Evolutionary conservation across 2,797 vertebrate species (phyloP), one percentile per base, ranked within the genome.

Genomic region (Neoniphon sammara): DNA sequence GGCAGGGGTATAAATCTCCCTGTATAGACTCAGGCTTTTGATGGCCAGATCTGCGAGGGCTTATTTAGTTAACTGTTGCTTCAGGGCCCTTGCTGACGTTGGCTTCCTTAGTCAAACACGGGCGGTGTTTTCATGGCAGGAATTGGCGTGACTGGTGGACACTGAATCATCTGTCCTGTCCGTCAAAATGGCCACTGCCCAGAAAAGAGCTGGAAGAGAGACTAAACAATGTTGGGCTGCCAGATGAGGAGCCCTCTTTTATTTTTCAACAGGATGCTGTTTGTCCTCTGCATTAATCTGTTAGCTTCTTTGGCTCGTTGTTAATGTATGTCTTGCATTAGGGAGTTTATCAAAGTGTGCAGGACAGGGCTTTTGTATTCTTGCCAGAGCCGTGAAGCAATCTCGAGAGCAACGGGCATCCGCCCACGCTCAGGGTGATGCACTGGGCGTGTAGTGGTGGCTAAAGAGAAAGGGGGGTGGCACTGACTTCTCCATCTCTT

Each of bases 51-150:
- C 76, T 70, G 81, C 70, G 69, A 62, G 61, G 73, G 87, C 81
- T 91, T 91, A 88, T 93, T 91, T 92, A 88, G 81, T 83, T 78
- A 89, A 86, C 88, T 77, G 82, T 69, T 84, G 78, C 83, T 82
- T 76, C 57, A 12, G 77, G 75, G 74, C 44, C 73, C 76, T 64
- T 73, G 72, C 71, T 87, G 74, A 91, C 80, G 71, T 69, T 76
- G 71, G 72, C 84, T 72, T 82, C 74, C 75, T 78, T 73, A 60
- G 52, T 81, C 77, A 87, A 91, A 88, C 73, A 89, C 77, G 61
- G 52, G 56, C 65, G 0, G 18, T 77, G 71, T 71, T 85, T 88
- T 80, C 78, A 80, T 9, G 56, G 47, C 49, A 34, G 7, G 21
- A 77, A 83, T 78, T 14, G 59, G 70, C 77, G 83, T 72, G 85